A percentile compares a stretch with the other conserved stretches of the same genome.
phyloP scores from a whole-genome alignment of 2,888 invertebrate species.

The Nephrotoma guestfalica region DNA sequence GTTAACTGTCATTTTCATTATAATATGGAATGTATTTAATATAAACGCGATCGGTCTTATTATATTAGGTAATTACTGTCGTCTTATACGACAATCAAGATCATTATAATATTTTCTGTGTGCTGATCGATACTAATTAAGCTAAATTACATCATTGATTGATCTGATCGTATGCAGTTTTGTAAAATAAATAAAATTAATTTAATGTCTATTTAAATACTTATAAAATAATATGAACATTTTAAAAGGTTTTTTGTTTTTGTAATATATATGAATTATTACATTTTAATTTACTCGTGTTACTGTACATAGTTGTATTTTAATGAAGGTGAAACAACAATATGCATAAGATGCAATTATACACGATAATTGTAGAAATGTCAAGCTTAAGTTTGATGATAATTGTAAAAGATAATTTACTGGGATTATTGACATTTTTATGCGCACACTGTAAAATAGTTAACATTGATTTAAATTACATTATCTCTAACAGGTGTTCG shows the following conservation, averaged over 20 bases:
- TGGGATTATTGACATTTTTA: neutral
- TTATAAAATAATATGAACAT: neutral
- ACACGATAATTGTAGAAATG: neutral
- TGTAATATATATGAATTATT: neutral
- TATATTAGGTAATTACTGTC: neutral
- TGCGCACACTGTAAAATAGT: neutral
- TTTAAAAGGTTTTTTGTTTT: neutral
- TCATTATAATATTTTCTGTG: neutral
- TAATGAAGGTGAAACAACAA: neutral
- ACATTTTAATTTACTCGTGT: neutral
- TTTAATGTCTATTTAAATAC: neutral
- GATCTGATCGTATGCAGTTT: neutral
- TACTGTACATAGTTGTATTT: neutral
- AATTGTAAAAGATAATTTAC: neutral
- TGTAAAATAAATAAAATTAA: neutral
- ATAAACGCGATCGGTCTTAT: neutral
- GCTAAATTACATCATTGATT: neutral
- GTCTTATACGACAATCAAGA: neutral
- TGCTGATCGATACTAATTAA: neutral
- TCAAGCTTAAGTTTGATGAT: neutral
- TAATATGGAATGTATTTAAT: neutral
- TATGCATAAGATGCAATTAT: neutral
- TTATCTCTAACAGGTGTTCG: too few species aligned
- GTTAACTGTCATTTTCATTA: neutral
- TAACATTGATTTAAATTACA: neutral